Base-by-base conservation (phyloP, 2,888 invertebrate genomes). In the Phanerotoma sp. region DNA sequence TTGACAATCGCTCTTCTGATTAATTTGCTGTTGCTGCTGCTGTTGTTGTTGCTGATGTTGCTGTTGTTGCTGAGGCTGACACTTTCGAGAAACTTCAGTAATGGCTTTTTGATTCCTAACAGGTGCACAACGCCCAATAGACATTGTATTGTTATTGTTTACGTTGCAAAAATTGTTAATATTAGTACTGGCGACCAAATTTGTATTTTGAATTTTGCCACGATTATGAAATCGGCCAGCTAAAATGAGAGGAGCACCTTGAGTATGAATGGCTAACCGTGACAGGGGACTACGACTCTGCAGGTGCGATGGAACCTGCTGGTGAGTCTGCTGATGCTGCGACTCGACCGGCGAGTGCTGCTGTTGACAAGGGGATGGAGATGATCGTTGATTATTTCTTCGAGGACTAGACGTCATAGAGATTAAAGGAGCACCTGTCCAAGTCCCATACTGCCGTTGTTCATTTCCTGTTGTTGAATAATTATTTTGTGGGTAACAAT, bases 191-290 rank as follows among this genome's bases (percentile, higher is more conserved):
- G 35, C 53, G 47, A 56, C 63, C 9, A 52, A 48, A 42, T 56
- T 62, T 1, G 56, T 30, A 20, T 66, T 65, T 54, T 69, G 69
- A 20, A 63, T 77, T 71, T 83, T 84, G 71, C 79, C 76, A 62
- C 80, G 79, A 60, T 72, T 73, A 69, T 79, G 82, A 74, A 84
- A 85, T 66, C 84, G 80, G 64, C 86, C 84, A 65, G 88, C 81
- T 57, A 90, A 82, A 63, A 92, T 89, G 59, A 93, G 80, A n/a
- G 93, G 92, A 40, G 88, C 89, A 38, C 92, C 92, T 74, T 91
- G 91, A 5, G 91, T 89, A 76, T 92, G 91, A 70, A 89, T 86
- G 11, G 91, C 91, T 60, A 92, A 78, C 66, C 88, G 85, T 9
- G 90, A 85, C 60, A 91, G 83, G 38, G 85, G 84, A 62, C 83